These are phyloP conservation scores for Neosilurus hyrtlii DNA, from an alignment of 2,797 vertebrate species.

Conservation along the genomic window DNA sequence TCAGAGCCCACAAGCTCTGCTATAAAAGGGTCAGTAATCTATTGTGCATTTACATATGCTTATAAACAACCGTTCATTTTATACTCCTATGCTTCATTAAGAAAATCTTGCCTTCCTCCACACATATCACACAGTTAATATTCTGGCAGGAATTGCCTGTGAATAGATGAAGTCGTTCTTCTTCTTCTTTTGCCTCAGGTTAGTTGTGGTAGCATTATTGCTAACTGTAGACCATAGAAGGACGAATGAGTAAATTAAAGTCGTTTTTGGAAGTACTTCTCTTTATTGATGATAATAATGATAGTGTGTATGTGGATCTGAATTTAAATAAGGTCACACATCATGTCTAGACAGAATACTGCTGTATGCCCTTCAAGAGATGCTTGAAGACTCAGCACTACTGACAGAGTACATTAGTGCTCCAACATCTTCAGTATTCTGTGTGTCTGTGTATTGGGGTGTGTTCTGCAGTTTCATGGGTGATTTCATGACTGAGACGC, in stretches of 20 bases:
- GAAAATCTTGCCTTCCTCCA: not conserved
- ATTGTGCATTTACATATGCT: slow-evolving; percentile 24
- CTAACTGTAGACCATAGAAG: slow-evolving; percentile 14
- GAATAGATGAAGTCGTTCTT: not conserved
- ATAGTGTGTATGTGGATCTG: not conserved
- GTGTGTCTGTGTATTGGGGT: not conserved
- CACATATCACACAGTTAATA: not conserved
- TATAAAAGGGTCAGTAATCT: slow-evolving; percentile 23
- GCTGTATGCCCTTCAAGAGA: not conserved
- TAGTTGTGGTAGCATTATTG: not conserved
- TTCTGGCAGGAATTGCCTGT: not conserved
- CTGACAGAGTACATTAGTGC: not conserved
- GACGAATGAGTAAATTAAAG: not conserved
- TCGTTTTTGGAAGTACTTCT: slow-evolving; percentile 7
- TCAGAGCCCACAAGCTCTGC: not conserved
- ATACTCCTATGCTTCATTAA: slow-evolving; percentile 18
- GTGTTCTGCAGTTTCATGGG: not conserved
- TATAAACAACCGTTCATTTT: slow-evolving; percentile 10
- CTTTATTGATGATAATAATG: not conserved
- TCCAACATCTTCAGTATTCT: not conserved
- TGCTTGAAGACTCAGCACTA: not conserved
- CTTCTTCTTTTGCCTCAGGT: not conserved
- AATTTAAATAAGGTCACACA: not conserved
- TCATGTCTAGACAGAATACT: not conserved
- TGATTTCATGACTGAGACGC: not conserved